Percentiles rank a stretch among this genome's conserved stretches.
Conservation (phyloP, 2,888 invertebrate genomes). For the Altica lythri region DNA sequence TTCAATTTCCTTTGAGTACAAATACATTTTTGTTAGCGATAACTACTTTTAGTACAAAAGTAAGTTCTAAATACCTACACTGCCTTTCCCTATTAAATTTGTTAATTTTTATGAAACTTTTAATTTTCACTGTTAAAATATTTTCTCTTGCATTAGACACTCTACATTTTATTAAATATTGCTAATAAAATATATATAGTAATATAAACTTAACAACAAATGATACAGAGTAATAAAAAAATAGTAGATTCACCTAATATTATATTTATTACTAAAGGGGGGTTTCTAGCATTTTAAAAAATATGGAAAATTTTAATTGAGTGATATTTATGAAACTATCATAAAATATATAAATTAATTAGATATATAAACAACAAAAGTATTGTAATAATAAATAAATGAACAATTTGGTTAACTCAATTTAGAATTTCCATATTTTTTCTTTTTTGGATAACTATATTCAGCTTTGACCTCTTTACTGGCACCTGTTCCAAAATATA, state of each 20-base stretch:
- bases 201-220: constrained; percentile 39
- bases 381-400: too few species aligned
- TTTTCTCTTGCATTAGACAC: too few species aligned
- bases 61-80: too few species aligned
- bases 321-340: background rate
- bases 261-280: constrained; percentile 34
- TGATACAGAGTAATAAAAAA: constrained; percentile 25
- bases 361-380: too few species aligned
- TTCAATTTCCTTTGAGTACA: too few species aligned
- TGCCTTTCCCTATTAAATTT: too few species aligned
- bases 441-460: constrained; percentile 36
- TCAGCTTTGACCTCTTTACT: constrained; percentile 46
- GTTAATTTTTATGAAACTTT: too few species aligned
- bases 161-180: constrained; percentile 1
- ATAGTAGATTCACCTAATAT: constrained; percentile 4
- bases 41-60: too few species aligned
- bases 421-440: constrained; percentile 13
- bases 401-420: too few species aligned
- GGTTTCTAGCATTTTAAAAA: constrained; percentile 30
- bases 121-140: too few species aligned
- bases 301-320: constrained; percentile 1
- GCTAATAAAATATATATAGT: constrained; percentile 29
- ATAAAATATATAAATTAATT: background rate
- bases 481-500: constrained; percentile 45
- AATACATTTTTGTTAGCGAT: too few species aligned